Base-by-base conservation (phyloP, 2,113 vertebrate genomes). In the Ancistrus triradiatus region DNA sequence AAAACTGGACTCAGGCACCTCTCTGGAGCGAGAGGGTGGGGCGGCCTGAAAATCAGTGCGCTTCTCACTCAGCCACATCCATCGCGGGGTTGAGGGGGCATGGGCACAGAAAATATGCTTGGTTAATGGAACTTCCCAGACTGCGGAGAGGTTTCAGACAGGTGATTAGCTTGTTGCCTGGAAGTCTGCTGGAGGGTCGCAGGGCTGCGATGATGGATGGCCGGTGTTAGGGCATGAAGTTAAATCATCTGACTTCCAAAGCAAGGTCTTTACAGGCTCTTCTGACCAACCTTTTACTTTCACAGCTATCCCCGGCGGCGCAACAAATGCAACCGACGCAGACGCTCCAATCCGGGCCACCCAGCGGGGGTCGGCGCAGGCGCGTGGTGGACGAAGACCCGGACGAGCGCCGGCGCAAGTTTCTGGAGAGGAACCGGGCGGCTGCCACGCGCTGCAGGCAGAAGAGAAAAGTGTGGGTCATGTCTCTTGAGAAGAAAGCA, bases 391-490 rank as follows among this genome's bases (percentile, higher is more conserved):
- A 99, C 0, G 96, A 99, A 74, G 96, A 99, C 70, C 96, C 96
- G 0, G 96, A 99, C 2, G 96, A 99, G 79, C 91, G 96, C 59
- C 84, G 96, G 69, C 83, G 96, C 78, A 99, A 99, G 86, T 99
- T 99, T 83, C 88, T 99, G 80, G 96, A 98, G 87, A 86, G 96
- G 64, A 98, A 99, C 87, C 87, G 96, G 72, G 96, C 96, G 0
- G 96, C 96, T 1, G 96, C 96, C 71, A 99, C 96, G 0, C 91
- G 96, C 77, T 99, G 96, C 87, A 88, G 96, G 74, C 96, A 98
- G 89, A 99, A 99, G 88, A 95, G 96, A 87, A 99, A 99, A 91
- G 95, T 98, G 83, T 99, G 96, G 96, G 96, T 98, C 88, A 92
- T 98, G 87, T 99, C 96, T 78, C 85, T 99, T 84, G 96, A 99